These are phyloP conservation scores for Siniperca knerii DNA, from an alignment of 2,113 vertebrate species.

Conservation along the genomic window DNA sequence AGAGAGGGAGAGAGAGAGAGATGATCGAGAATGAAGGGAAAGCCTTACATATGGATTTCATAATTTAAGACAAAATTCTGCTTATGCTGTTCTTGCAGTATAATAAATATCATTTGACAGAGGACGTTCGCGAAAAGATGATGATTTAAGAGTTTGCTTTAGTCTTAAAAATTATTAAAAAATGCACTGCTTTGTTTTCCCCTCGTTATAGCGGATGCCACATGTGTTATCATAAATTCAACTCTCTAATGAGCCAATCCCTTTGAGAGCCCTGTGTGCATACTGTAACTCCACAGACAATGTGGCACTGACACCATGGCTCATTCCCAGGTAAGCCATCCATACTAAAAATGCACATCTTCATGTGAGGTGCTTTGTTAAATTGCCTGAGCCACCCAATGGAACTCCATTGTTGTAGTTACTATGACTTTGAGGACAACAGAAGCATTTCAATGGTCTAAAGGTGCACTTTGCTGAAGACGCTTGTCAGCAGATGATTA, in stretches of 20 bases:
- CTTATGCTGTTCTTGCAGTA: neutral
- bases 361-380: conserved; percentile 32
- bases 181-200: neutral
- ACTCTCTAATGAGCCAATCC: conserved; percentile 48
- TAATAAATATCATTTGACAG: neutral
- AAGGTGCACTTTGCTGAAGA: conserved; percentile 2
- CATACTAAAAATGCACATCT: conserved; percentile 20
- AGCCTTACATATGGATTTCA: neutral
- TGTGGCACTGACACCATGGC: conserved; percentile 7
- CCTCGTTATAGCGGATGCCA: neutral
- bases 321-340: conserved; percentile 43
- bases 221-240: conserved; percentile 42
- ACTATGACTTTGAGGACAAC: neutral
- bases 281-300: conserved; percentile 31
- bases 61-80: conserved; percentile 7
- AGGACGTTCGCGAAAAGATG: neutral
- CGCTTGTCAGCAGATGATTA: neutral
- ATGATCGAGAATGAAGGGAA: conserved; percentile 17
- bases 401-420: conserved; percentile 2
- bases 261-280: conserved; percentile 29
- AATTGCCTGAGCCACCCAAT: conserved; percentile 13
- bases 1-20: conserved; percentile 7
- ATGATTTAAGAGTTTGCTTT: neutral
- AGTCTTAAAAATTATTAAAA: neutral
- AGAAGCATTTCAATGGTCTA: neutral